Percentiles rank a stretch among this genome's conserved stretches.
Conservation (phyloP, 2,888 invertebrate genomes). For the Epirrhoe alternata region DNA sequence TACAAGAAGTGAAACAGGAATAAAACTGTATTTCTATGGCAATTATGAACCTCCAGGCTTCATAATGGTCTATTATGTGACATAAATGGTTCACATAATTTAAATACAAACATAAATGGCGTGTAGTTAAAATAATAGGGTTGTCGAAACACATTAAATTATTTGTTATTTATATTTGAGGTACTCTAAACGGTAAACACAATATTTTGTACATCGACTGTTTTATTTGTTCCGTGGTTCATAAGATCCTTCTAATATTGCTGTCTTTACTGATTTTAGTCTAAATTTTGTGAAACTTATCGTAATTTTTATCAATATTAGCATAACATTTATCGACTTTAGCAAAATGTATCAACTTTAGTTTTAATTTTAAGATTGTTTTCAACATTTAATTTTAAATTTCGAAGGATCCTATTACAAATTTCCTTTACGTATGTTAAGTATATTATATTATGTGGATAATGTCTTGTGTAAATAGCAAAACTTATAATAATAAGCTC, state of each 20-base stretch:
- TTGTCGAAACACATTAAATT: slow-evolving; percentile 34
- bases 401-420: slow-evolving; percentile 1
- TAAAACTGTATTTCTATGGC: background rate
- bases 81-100: background rate
- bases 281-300: background rate
- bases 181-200: slow-evolving; percentile 61
- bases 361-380: background rate
- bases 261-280: background rate
- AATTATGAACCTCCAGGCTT: background rate
- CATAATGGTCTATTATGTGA: background rate
- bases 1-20: too few species aligned
- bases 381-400: background rate
- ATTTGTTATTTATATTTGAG: slow-evolving; percentile 51
- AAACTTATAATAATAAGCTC: slow-evolving; percentile 42
- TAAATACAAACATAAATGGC: background rate
- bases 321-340: slow-evolving; percentile 1
- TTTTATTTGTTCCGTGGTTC: slow-evolving; percentile 45
- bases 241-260: slow-evolving; percentile 16
- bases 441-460: slow-evolving; percentile 2
- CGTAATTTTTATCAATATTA: slow-evolving; percentile 1
- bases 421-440: background rate
- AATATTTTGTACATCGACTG: slow-evolving; percentile 63
- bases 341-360: background rate
- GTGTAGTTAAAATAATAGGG: slow-evolving; percentile 6
- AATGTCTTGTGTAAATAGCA: slow-evolving; percentile 39